Base-by-base conservation (phyloP, 1,140 invertebrate genomes). In the Lutraria rhynchaena region DNA sequence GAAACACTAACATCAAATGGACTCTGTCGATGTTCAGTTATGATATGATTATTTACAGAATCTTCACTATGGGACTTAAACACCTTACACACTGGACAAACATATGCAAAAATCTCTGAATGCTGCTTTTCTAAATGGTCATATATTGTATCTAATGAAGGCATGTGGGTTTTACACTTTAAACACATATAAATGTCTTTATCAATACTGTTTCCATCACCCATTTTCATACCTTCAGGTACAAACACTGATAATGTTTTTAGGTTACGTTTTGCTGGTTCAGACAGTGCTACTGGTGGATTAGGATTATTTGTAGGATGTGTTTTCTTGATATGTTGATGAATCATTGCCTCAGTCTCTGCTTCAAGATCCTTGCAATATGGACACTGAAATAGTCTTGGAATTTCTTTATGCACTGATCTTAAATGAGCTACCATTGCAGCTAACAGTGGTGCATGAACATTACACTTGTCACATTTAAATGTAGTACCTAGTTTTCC, bases 381-480 rank as follows among this genome's bases (percentile, higher is more conserved):
- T 13, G 89, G 89, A 37, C 89, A 90, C 35, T 87, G 63, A 61
- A 90, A 90, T 31, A 89, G 70, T 49, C 82, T 58, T 35, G 74
- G 67, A 46, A 90, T 88, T 24, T 88, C 86, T 71, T 75, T 86
- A 73, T 90, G 89, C 9, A 84, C 73, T 19, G 83, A 74, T 31
- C 87, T 77, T 75, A 90, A 81, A 82, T 90, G 89, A 33, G 87
- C 86, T 24, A 90, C 88, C 80, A 90, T 88, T 33, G 85, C 80
- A 0, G 87, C 83, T 13, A 90, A 65, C n/a, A 86, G 73, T 1
- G 89, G 89, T 29, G 89, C 87, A 84, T 90, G 89, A 7, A 90
- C 87, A 76, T 85, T 88, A 83, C 89, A 90, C 55, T 85, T 87
- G 81, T 87, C 85, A 86, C 89, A 90, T 65, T 90, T 90, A 58